Percentiles rank a stretch among this genome's conserved stretches.
Conservation (phyloP, 2,888 invertebrate genomes). For the Galerucella nymphaeae region DNA sequence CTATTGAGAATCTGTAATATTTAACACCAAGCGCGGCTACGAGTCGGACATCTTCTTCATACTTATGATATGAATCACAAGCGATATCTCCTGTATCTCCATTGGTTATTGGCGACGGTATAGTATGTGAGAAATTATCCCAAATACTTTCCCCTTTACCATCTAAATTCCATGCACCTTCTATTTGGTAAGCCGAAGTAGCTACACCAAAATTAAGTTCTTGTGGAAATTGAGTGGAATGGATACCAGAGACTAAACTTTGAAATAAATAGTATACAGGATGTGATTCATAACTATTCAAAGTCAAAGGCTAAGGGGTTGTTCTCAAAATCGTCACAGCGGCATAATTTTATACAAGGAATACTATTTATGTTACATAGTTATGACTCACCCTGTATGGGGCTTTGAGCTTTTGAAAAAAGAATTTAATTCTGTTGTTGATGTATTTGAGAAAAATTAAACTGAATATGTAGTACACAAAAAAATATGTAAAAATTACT, state of each 20-base stretch:
- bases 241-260: background rate
- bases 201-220: conserved; percentile 21
- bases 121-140: conserved; percentile 72
- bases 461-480: no score
- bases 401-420: no score
- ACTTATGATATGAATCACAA: conserved; percentile 74
- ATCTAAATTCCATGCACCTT: conserved; percentile 42
- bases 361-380: no score
- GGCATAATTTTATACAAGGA: no score
- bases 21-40: conserved; percentile 68
- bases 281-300: no score
- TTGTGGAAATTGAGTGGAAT: background rate
- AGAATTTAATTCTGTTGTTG: no score
- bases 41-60: conserved; percentile 70
- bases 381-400: no score
- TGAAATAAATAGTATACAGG: no score
- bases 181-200: conserved; percentile 25
- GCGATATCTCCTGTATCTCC: conserved; percentile 71
- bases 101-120: conserved; percentile 67
- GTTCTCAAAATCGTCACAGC: no score
- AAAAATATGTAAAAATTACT: no score
- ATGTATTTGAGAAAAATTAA: no score
- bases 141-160: conserved; percentile 74
- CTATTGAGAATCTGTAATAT: conserved; percentile 64
- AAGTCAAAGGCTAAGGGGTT: no score